These are phyloP conservation scores for Perccottus glenii DNA, from an alignment of 2,113 vertebrate genomes.

Conservation along the genomic window DNA sequence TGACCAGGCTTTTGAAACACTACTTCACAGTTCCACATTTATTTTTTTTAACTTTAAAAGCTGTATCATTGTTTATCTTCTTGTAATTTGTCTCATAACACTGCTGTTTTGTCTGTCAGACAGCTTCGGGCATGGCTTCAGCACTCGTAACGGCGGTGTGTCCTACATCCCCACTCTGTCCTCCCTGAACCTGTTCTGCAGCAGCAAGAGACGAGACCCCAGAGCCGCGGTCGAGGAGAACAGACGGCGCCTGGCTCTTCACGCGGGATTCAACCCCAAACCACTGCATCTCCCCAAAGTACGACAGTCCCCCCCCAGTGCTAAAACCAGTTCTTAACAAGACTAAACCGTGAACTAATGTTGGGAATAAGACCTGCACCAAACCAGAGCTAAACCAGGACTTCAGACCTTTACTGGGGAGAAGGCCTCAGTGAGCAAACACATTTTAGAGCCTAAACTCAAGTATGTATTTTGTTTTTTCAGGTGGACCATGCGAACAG, in stretches of 20 bases:
- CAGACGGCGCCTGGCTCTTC: slow-evolving; percentile 80
- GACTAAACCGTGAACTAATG: no score
- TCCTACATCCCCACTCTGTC: slow-evolving; percentile 87
- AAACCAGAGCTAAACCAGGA: no score
- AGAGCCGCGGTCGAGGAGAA: slow-evolving; percentile 86
- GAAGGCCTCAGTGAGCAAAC: no score
- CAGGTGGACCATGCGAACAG: slow-evolving; percentile 84
- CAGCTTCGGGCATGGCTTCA: slow-evolving; percentile 92
- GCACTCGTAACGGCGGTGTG: slow-evolving; percentile 87
- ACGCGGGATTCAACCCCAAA: slow-evolving; percentile 85
- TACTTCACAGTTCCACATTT: no score
- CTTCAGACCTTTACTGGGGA: no score
- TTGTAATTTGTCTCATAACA: background rate
- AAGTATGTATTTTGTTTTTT: background rate
- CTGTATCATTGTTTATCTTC: no score
- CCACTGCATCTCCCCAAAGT: slow-evolving; percentile 87
- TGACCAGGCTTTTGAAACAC: no score
- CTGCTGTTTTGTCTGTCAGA: slow-evolving; percentile 37
- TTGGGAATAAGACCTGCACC: no score
- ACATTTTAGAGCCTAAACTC: background rate
- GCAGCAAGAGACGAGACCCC: slow-evolving; percentile 85
- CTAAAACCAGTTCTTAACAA: no score
- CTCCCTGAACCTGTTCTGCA: slow-evolving; percentile 92
- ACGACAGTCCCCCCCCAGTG: no score
- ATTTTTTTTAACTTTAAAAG: no score